These are phyloP conservation scores for Papilio gigon DNA, from an alignment of 2,888 invertebrate genomes.

Conservation along the genomic window DNA sequence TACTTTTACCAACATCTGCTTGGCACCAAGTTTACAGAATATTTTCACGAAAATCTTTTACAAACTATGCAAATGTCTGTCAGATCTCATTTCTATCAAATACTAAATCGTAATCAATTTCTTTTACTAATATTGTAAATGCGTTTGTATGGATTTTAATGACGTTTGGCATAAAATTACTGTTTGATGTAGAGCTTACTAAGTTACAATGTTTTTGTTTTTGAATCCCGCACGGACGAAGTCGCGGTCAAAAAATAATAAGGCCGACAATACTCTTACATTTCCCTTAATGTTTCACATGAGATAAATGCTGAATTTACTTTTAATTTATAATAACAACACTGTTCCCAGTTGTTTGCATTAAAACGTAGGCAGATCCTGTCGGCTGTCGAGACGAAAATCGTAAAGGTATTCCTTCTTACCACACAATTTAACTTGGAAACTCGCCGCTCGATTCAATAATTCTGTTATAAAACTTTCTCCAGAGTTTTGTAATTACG, in stretches of 20 bases:
- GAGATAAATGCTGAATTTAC: too few relatives aligned
- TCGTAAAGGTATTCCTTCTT: conserved; percentile 22
- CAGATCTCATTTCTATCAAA: not conserved
- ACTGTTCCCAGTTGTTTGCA: conserved; percentile 9
- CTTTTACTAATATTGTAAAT: not conserved
- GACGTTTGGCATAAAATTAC: too few relatives aligned
- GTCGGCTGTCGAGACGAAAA: conserved; percentile 16
- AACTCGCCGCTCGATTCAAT: conserved; percentile 28
- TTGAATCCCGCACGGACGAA: too few relatives aligned
- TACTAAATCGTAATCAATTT: not conserved
- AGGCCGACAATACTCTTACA: too few relatives aligned
- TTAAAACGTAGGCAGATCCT: conserved; percentile 4
- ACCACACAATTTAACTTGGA: conserved; percentile 27
- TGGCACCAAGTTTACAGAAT: not conserved
- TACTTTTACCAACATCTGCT: not conserved
- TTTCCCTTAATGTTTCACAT: too few relatives aligned
- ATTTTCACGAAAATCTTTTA: not conserved
- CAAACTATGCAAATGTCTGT: not conserved
- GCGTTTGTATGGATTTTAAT: too few relatives aligned
- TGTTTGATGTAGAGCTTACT: too few relatives aligned
- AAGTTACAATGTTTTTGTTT: too few relatives aligned
- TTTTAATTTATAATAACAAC: not conserved
- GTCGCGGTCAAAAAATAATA: too few relatives aligned
- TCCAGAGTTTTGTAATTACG: conserved; percentile 19
- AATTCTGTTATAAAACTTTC: conserved; percentile 30